Evolutionary conservation across 2,797 vertebrate species (phyloP).

Genomic region (Hybognathus amarus): DNA sequence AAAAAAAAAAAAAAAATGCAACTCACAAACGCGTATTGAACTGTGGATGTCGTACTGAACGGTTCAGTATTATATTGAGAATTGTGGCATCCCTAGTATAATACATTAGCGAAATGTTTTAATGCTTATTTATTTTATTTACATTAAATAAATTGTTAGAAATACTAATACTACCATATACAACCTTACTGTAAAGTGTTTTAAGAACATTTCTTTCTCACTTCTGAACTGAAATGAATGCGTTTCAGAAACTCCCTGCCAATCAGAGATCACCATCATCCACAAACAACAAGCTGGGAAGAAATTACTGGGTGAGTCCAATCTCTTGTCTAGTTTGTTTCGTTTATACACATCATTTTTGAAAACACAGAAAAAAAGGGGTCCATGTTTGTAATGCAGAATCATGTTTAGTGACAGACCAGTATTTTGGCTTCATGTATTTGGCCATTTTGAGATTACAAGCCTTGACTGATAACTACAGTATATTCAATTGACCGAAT

Average conservation of each 20-base stretch:
- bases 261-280: slow-evolving; percentile 76
- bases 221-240: slow-evolving; percentile 19
- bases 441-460: not conserved
- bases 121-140: no score
- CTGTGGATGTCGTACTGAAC: no score
- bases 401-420: not conserved
- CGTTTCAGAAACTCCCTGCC: slow-evolving; percentile 77
- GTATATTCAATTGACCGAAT: not conserved
- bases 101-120: no score
- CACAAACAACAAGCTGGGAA: slow-evolving; percentile 77
- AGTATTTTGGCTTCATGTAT: not conserved
- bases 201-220: not conserved
- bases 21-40: no score
- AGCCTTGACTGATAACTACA: not conserved
- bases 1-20: no score
- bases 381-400: not conserved
- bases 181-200: not conserved
- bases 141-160: no score
- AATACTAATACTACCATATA: no score
- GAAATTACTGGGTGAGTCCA: slow-evolving; percentile 78
- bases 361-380: not conserved
- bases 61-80: no score
- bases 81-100: no score
- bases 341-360: not conserved
- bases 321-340: not conserved